These are phyloP conservation scores for Aricia artaxerxes DNA, from an alignment of 2,888 invertebrate genomes.

Conservation along the genomic window DNA sequence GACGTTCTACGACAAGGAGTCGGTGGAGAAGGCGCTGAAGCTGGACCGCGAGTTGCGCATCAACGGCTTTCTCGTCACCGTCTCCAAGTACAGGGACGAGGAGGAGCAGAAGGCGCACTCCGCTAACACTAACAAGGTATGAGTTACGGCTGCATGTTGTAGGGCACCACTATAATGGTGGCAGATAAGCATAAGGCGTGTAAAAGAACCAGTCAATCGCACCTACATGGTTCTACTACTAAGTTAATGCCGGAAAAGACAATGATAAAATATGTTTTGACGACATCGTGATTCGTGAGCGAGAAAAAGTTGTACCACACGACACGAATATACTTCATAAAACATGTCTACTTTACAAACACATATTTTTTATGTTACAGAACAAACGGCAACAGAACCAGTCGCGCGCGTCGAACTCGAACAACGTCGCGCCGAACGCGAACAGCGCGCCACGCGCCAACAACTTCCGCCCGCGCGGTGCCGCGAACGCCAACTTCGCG, in stretches of 20 bases:
- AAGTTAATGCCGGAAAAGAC: no score
- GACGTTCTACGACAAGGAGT: constrained; percentile 71
- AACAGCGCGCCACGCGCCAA: constrained; percentile 48
- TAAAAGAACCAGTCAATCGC: no score
- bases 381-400: constrained; percentile 71
- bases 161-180: neutral
- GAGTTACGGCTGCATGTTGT: neutral
- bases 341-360: neutral
- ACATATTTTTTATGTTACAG: constrained; percentile 43
- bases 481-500: constrained; percentile 49
- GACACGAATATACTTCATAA: no score
- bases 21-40: constrained; percentile 71
- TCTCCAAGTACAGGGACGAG: constrained; percentile 74
- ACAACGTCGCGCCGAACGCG: constrained; percentile 39
- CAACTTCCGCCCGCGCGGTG: constrained; percentile 60
- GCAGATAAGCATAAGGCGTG: neutral
- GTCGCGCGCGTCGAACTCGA: constrained; percentile 43
- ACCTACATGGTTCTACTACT: no score
- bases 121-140: constrained; percentile 65
- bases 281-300: no score
- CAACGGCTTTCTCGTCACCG: constrained; percentile 76
- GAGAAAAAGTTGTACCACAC: no score
- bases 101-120: constrained; percentile 74
- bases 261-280: no score
- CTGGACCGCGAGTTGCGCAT: constrained; percentile 76